Conservation (phyloP, 1,140 invertebrate genomes). For the Eupristina koningsbergeri region DNA sequence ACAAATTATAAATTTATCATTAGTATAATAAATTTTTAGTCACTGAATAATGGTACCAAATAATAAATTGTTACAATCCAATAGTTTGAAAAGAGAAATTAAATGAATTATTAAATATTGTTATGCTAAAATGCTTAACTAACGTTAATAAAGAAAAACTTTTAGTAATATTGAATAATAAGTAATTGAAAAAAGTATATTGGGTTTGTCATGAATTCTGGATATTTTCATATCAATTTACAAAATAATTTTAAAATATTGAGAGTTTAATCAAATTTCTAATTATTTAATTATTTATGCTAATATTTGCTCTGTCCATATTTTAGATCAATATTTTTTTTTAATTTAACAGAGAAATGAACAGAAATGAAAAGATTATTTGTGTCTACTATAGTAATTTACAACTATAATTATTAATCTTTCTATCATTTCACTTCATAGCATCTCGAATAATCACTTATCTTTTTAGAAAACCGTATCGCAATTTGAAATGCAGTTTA, state of each 20-base stretch:
- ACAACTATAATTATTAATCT: slow-evolving; percentile 21
- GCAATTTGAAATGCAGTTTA: slow-evolving; percentile 26
- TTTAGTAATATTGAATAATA: neutral
- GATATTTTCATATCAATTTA: too few relatives aligned
- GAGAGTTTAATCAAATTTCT: too few relatives aligned
- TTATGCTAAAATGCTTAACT: neutral
- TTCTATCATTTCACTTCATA: neutral
- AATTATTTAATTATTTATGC: too few relatives aligned
- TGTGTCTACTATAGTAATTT: neutral
- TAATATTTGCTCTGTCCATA: too few relatives aligned
- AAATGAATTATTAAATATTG: neutral
- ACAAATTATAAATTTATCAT: slow-evolving; percentile 46
- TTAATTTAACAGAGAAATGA: neutral
- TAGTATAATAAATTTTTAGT: slow-evolving; percentile 34
- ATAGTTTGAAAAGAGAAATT: neutral
- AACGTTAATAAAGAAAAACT: neutral
- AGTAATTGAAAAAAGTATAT: neutral
- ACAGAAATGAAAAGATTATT: neutral
- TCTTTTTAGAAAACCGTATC: slow-evolving; percentile 27
- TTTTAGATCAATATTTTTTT: neutral
- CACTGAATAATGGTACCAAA: neutral
- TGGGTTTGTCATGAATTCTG: neutral
- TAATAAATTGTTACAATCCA: neutral
- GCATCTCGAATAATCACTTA: slow-evolving; percentile 1
- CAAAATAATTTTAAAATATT: too few relatives aligned